These are phyloP conservation scores for Scaptodrosophila lebanonensis DNA, from an alignment of 1,140 invertebrate species.

Conservation along the genomic window DNA sequence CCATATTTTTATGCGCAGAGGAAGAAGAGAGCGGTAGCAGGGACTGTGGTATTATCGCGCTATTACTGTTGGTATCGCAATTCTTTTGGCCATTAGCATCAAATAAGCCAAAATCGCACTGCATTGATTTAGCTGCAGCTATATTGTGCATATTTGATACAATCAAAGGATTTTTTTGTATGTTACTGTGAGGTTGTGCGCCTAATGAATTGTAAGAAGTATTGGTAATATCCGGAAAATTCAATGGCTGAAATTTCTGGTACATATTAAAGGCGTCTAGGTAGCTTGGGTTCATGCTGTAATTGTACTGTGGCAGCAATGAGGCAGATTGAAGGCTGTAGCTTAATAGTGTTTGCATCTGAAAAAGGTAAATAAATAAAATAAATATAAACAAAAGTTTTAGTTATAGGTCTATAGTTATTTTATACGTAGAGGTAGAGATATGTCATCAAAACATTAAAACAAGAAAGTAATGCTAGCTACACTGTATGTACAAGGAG, in stretches of 20 bases:
- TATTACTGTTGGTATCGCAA: neutral
- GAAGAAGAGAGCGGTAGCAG: conserved; percentile 13
- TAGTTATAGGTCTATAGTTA: too few species aligned
- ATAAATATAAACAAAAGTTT: conserved; percentile 3
- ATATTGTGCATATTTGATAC: conserved; percentile 21
- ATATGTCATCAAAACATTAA: too few species aligned
- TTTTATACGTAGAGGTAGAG: too few species aligned
- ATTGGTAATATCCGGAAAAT: conserved; percentile 34
- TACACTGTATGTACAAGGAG: too few species aligned
- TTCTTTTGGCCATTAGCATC: conserved; percentile 18
- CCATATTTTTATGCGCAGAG: conserved; percentile 3
- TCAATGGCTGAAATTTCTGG: conserved; percentile 33
- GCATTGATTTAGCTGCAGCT: conserved; percentile 5
- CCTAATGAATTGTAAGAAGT: conserved; percentile 4
- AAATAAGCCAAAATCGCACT: conserved; percentile 19
- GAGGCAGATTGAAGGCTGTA: conserved; percentile 39
- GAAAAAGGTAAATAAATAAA: conserved; percentile 7
- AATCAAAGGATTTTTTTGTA: conserved; percentile 18
- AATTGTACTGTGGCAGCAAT: conserved; percentile 32
- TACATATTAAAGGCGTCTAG: conserved; percentile 40
- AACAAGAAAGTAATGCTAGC: too few species aligned
- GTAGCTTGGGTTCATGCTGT: conserved; percentile 38
- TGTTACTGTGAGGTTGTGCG: conserved; percentile 14
- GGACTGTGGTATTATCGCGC: neutral
- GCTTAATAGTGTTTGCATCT: conserved; percentile 50